Base-by-base conservation (phyloP, 2,113 vertebrate genomes). In the Regulus satrapa region DNA sequence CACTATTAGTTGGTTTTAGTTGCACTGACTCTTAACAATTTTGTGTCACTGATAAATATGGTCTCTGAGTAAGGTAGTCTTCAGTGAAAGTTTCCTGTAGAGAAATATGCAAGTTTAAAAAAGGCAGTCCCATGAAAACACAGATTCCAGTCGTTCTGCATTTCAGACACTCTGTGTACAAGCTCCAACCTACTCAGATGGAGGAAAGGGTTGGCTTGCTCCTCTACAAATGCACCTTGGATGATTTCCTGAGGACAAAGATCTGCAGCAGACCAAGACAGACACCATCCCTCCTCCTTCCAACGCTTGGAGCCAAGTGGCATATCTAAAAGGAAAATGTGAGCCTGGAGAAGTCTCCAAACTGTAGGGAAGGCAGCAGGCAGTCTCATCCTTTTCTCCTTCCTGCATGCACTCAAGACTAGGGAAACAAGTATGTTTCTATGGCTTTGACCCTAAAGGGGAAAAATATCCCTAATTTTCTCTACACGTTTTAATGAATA, bases 111-210 rank as follows among this genome's bases (percentile, higher is more conserved):
- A 59, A 38, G 18, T 76, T 91, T 41, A 41, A 77, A 46, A 55
- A 19, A 64, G 18, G 40, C 34, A 81, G 31, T 3, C 8, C 19
- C 26, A 24, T 11, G 29, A 72, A 69, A 84, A 32, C 51, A 51
- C 10, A 45, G 31, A 46, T 59, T 45, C 24, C 45, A 66, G 24
- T n/a, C 0, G 0, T 56, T 77, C 58, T 49, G 41, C 32, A 8
- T 41, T 61, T 79, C 79, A 83, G 52, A 32, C 58, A 43, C 10
- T 23, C 17, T 18, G 34, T 18, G 24, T 49, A 54, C 29, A 46
- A 82, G 36, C 17, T 32, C 36, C 43, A 72, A 0, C 19, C 24
- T 58, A 8, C 18, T 18, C 0, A 0, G 31, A 17, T 15, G 29
- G 19, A 78, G 29, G 62, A 58, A 56, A 13, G 9, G 20, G 7